Base-by-base conservation (phyloP, 2,797 vertebrate genomes). In the Microchirus variegatus region DNA sequence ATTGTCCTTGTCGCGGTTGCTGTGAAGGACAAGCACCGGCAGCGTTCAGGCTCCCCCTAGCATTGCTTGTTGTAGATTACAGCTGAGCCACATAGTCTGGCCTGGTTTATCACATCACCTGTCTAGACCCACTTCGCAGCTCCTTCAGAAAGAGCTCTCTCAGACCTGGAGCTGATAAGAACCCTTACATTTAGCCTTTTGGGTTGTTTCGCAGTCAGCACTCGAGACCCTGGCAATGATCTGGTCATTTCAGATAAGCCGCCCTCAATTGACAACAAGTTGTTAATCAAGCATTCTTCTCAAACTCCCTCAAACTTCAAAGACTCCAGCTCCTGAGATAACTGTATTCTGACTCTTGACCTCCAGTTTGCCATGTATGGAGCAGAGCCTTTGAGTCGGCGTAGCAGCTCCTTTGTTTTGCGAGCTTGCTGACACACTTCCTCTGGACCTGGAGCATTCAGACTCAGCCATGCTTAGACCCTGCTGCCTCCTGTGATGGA, bases 381-480 rank as follows among this genome's bases (percentile, higher is more conserved):
- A 68, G 78, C 74, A 52, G 41, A 59, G 70, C 53, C 82, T 87
- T 86, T 87, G 79, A 85, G 88, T 77, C 81, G 79, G 82, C n/a
- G 81, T 59, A 73, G 85, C 86, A 73, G 84, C 83, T 85, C 85
- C 86, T 90, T 90, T 87, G 84, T 87, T 87, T 90, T 85, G 77
- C 77, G 49, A 43, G 79, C 60, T 57, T 57, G 56, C 80, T 80
- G 65, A 86, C 75, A 67, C 86, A 87, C 73, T 89, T 87, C 81
- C 86, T 50, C 59, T 79, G 81, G 89, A 88, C 70, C 76, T 65
- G 49, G 49, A 82, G 83, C 71, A 76, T 86, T 88, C 78, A 84
- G 68, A 52, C 66, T 67, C 49, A 4, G 85, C 73, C 87, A 75
- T 82, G 81, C 79, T 69, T 69, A 76, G 81, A 76, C 72, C 79